These are phyloP conservation scores for Phlogophora meticulosa DNA, from an alignment of 2,888 invertebrate species.

Conservation along the genomic window DNA sequence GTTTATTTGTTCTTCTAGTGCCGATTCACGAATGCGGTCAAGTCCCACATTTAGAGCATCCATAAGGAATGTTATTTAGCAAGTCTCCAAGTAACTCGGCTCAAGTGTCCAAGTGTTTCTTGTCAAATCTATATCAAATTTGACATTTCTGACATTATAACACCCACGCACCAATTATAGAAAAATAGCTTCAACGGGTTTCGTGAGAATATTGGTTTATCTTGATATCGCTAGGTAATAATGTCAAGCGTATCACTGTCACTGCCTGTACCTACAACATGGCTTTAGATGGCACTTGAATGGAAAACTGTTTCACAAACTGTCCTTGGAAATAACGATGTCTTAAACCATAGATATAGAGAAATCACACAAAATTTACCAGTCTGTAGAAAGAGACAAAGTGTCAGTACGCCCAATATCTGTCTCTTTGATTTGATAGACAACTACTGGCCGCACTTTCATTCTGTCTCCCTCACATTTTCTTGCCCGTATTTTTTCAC, in stretches of 20 bases:
- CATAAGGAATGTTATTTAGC: background rate
- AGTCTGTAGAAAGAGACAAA: no score
- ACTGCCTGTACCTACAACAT: constrained; percentile 15
- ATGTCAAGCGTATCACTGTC: constrained; percentile 55
- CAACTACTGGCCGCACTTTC: no score
- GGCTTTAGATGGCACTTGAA: constrained; percentile 27
- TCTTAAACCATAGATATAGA: no score
- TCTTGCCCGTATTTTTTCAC: no score
- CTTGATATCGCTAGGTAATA: constrained; percentile 9
- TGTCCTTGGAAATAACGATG: constrained; percentile 16
- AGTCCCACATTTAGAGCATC: background rate
- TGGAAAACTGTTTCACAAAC: constrained; percentile 24
- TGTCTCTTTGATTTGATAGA: no score
- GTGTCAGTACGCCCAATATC: no score
- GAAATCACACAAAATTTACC: no score
- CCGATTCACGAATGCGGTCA: constrained; percentile 18
- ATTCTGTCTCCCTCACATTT: no score
- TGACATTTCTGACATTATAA: constrained; percentile 16
- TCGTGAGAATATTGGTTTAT: constrained; percentile 12
- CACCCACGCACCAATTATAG: constrained; percentile 45
- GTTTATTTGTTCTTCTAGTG: background rate
- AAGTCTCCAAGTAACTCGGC: background rate
- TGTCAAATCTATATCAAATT: constrained; percentile 28
- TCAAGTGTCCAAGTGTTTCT: constrained; percentile 13
- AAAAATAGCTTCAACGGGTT: constrained; percentile 5